Percentiles rank a stretch among this genome's conserved stretches.
Evolutionary conservation across 2,797 vertebrate genomes (phyloP).

Genomic region (Manis crassicaudata): DNA sequence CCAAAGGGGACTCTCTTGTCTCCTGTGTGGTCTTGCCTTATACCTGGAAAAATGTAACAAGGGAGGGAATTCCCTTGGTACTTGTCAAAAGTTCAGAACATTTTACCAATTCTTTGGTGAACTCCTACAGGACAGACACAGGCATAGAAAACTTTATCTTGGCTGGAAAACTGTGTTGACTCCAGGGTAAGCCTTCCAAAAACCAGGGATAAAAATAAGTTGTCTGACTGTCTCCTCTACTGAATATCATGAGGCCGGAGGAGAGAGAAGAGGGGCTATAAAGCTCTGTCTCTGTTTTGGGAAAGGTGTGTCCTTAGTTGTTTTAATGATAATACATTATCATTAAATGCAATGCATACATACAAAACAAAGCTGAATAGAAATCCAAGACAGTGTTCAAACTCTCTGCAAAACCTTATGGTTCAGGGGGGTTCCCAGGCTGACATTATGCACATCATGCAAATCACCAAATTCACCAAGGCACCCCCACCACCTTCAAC

Average conservation of each 20-base stretch:
- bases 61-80: background rate
- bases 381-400: background rate
- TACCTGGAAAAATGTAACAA: background rate
- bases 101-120: conserved; percentile 8
- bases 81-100: background rate
- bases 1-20: background rate
- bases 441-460: background rate
- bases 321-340: background rate
- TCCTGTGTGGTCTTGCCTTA: background rate
- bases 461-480: background rate
- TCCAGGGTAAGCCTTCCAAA: conserved; percentile 29
- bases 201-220: conserved; percentile 48
- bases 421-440: background rate
- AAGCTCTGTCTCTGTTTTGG: background rate
- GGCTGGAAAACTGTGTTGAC: background rate
- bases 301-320: background rate
- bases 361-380: background rate
- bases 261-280: background rate
- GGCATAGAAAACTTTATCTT: background rate
- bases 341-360: too few relatives aligned
- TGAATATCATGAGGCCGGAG: background rate
- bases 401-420: background rate
- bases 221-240: background rate
- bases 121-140: background rate
- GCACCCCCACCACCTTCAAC: background rate